phyloP scores from a whole-genome alignment of 2,797 vertebrate genomes.

The Onychomys leucogaster region DNA sequence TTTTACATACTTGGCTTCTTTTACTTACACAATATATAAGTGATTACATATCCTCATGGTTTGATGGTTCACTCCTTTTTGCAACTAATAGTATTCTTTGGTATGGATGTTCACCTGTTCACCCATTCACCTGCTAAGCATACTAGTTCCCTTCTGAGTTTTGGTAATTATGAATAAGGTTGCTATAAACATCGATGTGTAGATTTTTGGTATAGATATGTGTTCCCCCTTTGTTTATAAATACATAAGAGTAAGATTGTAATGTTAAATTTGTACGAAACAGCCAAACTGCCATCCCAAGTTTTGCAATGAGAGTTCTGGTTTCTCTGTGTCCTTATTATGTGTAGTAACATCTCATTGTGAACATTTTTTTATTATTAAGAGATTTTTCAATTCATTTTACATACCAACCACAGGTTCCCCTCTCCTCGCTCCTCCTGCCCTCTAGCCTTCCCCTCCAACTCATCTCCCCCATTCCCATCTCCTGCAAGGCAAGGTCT shows the following conservation, averaged over 20 bases:
- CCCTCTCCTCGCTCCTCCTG: too few species aligned
- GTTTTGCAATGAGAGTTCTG: not conserved
- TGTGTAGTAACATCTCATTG: not conserved
- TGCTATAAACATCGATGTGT: not conserved
- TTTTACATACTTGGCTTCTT: constrained; percentile 32
- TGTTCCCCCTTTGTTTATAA: constrained; percentile 15
- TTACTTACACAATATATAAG: not conserved
- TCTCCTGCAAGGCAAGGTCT: too few species aligned
- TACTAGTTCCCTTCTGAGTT: constrained; percentile 20
- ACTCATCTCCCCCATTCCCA: too few species aligned
- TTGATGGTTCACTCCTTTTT: constrained; percentile 14
- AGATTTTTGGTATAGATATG: not conserved
- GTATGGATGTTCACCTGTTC: not conserved
- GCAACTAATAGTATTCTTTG: not conserved
- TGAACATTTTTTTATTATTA: not conserved
- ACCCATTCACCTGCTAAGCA: not conserved
- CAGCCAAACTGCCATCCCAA: not conserved
- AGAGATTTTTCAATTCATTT: too few species aligned
- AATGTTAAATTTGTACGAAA: constrained; percentile 2
- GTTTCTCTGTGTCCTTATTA: not conserved
- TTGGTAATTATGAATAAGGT: constrained; percentile 11
- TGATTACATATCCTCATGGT: not conserved
- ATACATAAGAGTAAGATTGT: not conserved
- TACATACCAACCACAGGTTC: too few species aligned
- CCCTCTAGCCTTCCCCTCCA: too few species aligned